These are phyloP conservation scores for Menidia menidia DNA, from an alignment of 2,797 vertebrate genomes.

Conservation along the genomic window DNA sequence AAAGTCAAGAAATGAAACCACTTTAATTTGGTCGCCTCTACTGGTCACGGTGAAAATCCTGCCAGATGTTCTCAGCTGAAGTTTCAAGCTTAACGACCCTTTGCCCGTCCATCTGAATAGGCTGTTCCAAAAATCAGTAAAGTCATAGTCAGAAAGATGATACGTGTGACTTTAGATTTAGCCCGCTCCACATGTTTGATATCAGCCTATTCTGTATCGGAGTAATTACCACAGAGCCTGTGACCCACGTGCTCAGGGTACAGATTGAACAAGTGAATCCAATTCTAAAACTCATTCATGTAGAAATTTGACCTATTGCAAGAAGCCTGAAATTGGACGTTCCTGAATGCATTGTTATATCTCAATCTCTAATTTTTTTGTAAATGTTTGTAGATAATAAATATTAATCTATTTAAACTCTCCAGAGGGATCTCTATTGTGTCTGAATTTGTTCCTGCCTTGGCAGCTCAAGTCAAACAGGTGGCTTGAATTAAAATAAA, in stretches of 20 bases:
- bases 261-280: constrained; percentile 26
- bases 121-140: neutral
- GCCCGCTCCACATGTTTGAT: constrained; percentile 11
- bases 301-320: constrained; percentile 52
- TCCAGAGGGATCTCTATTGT: constrained; percentile 4
- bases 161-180: constrained; percentile 8
- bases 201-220: constrained; percentile 33
- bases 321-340: constrained; percentile 16
- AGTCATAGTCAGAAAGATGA: constrained; percentile 3
- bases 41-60: neutral
- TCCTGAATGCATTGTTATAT: constrained; percentile 16
- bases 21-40: neutral
- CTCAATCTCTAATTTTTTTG: constrained; percentile 20
- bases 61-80: neutral
- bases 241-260: constrained; percentile 26
- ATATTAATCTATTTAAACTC: too few relatives aligned
- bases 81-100: neutral
- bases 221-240: constrained; percentile 13
- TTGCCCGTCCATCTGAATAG: neutral
- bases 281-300: constrained; percentile 44
- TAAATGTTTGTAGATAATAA: neutral
- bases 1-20: neutral
- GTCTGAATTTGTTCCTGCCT: neutral
- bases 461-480: neutral
- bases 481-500: constrained; percentile 16